Base-by-base conservation (phyloP, 1,140 invertebrate species). In the Tetragnatha versicolor region DNA sequence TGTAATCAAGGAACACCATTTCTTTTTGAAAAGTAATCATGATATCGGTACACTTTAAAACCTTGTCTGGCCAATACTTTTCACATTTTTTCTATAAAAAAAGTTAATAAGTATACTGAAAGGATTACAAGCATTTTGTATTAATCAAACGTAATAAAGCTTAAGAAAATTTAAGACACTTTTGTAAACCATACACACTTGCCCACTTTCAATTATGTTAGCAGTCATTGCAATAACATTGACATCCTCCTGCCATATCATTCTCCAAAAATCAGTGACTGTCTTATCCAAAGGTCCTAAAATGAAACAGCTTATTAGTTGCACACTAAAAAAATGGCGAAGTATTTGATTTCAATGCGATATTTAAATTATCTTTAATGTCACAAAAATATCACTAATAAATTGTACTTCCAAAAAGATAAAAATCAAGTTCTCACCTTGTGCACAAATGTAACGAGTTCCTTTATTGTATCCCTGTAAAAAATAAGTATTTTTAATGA, bases 211-310 rank as follows among this genome's bases (percentile, higher is more conserved):
- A 1, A 90, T 86, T 66, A 93, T 89, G 82, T 93, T 91, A 12
- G 93, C 92, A 25, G 93, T 87, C 92, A 95, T 94, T 31, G 93
- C 89, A 82, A 95, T 92, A 10, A 93, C 86, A 42, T 88, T 87
- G 1, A 91, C 89, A 66, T 93, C 89, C 83, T 93, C 89, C 82
- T 93, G 89, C 83, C 93, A 89, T 22, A 93, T 84, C 92, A 94
- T 94, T 82, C 90, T 87, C 93, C 93, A 95, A 85, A 95, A 94
- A 85, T 94, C 93, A 42, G 86, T 86, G 3, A 89, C 85, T 17
- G 93, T 95, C 78, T 89, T 88, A 17, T 89, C 88, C 78, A 93
- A 89, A 0, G 93, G 93, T 14, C 92, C 93, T 93, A n/a, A 51
- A 69, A n/a, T 9, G 20, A 47, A 33, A n/a, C n/a, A n/a, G n/a